Base-by-base conservation (phyloP, 53 echinoderm and acorn worm genomes). In the Patiria pectinifera region DNA sequence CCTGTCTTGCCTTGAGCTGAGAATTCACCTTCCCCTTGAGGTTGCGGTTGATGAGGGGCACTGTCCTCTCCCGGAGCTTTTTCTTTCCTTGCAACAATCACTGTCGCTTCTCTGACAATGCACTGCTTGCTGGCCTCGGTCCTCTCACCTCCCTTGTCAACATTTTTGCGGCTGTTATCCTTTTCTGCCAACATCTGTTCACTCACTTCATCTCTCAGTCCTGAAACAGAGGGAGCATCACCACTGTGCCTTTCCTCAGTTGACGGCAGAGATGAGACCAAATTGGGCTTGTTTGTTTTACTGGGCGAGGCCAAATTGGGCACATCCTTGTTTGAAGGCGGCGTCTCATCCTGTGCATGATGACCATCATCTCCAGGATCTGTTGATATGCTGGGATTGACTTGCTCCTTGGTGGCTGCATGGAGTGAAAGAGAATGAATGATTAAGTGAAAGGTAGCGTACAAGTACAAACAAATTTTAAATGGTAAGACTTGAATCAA, bases 61-160 rank as follows among this genome's bases (percentile, higher is more conserved):
- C 22, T 53, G 1, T 4, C 14, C 48, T 83, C 47, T 59, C 69
- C 10, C 66, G 19, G 72, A 11, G 71, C 18, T 7, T 78, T 21
- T 26, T 61, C 82, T 23, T 49, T 18, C 76, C 59, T 72, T 7
- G 83, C n/a, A 69, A 80, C 83, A 45, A 82, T 92, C 71, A 80
- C 80, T 71, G 74, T 69, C 15, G 76, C 45, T 85, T 75, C 60
- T 21, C 71, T 58, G n/a, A 59, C 62, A 6, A 5, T 43, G 19
- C 26, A 21, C 9, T 75, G 49, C 4, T 21, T 69, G 14, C 48
- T 59, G 15, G 76, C 86, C 35, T 71, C 81, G 15, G 82, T 72
- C 53, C 80, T 48, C 12, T 79, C 80, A 16, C 25, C 92, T 24
- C 69, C 92, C 63, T 91, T 88, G 11, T 83, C 87, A 23, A 77